Evolutionary conservation across 1,140 invertebrate genomes (phyloP).

Genomic region (Eciton burchellii): DNA sequence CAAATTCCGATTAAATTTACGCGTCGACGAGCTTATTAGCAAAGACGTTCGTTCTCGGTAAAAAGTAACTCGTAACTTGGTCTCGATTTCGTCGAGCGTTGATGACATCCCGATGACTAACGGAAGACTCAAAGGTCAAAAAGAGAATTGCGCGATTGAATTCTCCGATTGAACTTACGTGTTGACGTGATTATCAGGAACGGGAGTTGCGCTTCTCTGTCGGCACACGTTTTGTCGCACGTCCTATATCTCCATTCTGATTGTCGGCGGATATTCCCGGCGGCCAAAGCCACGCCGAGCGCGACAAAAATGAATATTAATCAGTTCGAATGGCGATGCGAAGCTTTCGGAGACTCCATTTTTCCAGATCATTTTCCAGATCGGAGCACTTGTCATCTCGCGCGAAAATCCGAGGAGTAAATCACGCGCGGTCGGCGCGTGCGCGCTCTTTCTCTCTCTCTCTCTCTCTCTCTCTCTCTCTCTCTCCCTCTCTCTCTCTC

Average conservation of each 20-base stretch:
- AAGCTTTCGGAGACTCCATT: slow-evolving; percentile 56
- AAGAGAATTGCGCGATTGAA: too few species aligned
- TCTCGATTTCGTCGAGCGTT: background rate
- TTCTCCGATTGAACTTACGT: background rate
- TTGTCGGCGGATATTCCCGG: slow-evolving; percentile 23
- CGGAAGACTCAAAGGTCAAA: too few species aligned
- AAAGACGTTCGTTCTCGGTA: background rate
- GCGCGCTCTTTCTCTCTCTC: background rate
- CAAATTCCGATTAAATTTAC: too few species aligned
- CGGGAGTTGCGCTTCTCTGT: too few species aligned
- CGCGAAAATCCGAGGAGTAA: slow-evolving; percentile 6
- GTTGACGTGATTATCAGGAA: background rate
- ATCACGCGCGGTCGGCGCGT: slow-evolving; percentile 7
- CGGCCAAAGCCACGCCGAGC: slow-evolving; percentile 12
- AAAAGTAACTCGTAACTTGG: background rate
- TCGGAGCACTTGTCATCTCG: slow-evolving; percentile 54
- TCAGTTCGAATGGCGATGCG: slow-evolving; percentile 41
- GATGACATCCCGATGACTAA: too few species aligned
- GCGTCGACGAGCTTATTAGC: too few species aligned
- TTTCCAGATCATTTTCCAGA: slow-evolving; percentile 70
- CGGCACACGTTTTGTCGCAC: background rate
- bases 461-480: background rate
- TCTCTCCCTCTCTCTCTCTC: background rate
- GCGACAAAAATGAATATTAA: slow-evolving; percentile 51
- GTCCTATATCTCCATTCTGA: slow-evolving; percentile 29